phyloP scores from a whole-genome alignment of 2,888 invertebrate species.

The Hirtodrosophila histrioides region DNA sequence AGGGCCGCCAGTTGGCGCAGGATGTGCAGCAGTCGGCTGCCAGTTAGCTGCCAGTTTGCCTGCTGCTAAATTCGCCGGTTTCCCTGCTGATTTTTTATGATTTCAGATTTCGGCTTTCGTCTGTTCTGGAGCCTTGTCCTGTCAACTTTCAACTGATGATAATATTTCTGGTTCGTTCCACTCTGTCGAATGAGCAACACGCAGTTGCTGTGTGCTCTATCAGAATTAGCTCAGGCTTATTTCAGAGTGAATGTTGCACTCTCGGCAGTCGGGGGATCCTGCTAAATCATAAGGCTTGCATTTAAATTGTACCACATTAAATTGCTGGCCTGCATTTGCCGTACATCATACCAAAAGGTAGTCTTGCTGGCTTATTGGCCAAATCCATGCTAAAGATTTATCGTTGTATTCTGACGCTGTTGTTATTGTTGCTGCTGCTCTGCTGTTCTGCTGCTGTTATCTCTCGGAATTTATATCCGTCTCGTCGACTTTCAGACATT shows the following conservation, averaged over 20 bases:
- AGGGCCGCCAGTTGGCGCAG: slow-evolving; percentile 30
- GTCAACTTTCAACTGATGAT: slow-evolving; percentile 52
- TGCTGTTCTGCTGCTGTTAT: slow-evolving; percentile 33
- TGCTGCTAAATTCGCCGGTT: slow-evolving; percentile 66
- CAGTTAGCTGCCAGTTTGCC: slow-evolving; percentile 60
- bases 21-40: slow-evolving; percentile 52
- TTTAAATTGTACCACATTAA: slow-evolving; percentile 49
- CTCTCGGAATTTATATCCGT: slow-evolving; percentile 64
- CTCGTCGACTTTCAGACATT: slow-evolving; percentile 63
- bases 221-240: slow-evolving; percentile 12
- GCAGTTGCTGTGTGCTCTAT: slow-evolving; percentile 22
- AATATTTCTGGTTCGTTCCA: slow-evolving; percentile 66
- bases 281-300: slow-evolving; percentile 23
- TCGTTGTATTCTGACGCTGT: slow-evolving; percentile 36
- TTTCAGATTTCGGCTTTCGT: slow-evolving; percentile 11
- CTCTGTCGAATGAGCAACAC: slow-evolving; percentile 5
- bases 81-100: slow-evolving; percentile 30
- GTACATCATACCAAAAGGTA: slow-evolving; percentile 47
- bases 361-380: slow-evolving; percentile 63
- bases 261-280: slow-evolving; percentile 3
- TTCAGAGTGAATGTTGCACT: slow-evolving; percentile 36
- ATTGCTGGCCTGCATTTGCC: slow-evolving; percentile 35
- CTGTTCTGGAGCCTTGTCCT: slow-evolving; percentile 28
- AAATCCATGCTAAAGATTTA: slow-evolving; percentile 77
- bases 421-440: slow-evolving; percentile 27